Conservation (phyloP, 2,113 vertebrate species). For the Noctilio leporinus region DNA sequence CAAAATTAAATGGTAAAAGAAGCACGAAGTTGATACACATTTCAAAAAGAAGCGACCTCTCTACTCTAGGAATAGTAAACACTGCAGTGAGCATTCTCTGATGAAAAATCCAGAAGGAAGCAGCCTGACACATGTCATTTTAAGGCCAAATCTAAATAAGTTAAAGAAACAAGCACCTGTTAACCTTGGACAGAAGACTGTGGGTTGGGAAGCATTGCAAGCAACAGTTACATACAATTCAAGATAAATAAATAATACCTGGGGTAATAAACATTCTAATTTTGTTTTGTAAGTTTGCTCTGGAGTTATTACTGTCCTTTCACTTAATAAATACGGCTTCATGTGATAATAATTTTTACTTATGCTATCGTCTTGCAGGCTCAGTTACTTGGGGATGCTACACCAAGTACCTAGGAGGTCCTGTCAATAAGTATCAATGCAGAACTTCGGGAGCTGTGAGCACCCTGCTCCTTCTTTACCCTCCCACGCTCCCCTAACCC, state of each 20-base stretch:
- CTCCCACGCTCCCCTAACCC: fast-evolving
- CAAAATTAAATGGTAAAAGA: neutral
- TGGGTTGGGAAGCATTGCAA: neutral
- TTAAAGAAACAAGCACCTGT: neutral
- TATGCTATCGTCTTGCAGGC: neutral
- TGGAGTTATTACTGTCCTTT: conserved; percentile 28
- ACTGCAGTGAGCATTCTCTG: neutral
- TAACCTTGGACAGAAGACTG: neutral
- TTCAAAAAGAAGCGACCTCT: neutral
- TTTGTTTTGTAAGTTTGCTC: conserved; percentile 42
- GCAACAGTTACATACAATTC: neutral
- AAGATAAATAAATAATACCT: neutral
- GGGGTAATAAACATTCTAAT: neutral
- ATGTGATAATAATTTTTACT: conserved; percentile 13
- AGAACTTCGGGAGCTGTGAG: neutral
- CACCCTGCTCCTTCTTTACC: neutral
- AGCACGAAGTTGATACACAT: neutral
- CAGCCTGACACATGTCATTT: neutral
- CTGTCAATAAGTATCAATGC: neutral
- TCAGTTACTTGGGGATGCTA: neutral
- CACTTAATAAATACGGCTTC: conserved; percentile 10
- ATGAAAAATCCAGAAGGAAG: neutral
- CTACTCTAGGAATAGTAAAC: neutral
- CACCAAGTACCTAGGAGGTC: conserved; percentile 14
- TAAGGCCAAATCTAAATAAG: neutral